phyloP scores from a whole-genome alignment of 2,113 vertebrate species.

The Canis aureus region DNA sequence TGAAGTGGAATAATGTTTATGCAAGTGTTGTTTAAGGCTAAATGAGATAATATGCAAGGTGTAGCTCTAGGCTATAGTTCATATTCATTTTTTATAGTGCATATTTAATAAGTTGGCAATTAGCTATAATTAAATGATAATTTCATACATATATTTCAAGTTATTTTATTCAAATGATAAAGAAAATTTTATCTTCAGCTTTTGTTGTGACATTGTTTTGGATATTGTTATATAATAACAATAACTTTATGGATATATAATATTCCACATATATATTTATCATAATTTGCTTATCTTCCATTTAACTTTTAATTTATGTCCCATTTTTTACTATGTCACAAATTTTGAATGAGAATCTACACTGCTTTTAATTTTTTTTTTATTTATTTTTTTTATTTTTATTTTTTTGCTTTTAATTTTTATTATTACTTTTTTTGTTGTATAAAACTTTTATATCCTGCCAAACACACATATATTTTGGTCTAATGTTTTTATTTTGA shows the following conservation, averaged over 20 bases:
- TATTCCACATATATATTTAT: background rate
- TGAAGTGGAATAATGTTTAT: background rate
- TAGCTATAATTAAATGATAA: background rate
- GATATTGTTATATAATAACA: background rate
- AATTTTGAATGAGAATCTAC: background rate
- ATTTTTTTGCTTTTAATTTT: constrained; percentile 12
- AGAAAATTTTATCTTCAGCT: background rate
- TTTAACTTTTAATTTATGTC: background rate
- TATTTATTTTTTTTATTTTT: too few species aligned
- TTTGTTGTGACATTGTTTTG: background rate
- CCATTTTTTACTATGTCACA: background rate
- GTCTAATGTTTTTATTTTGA: background rate
- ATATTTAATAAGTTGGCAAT: background rate
- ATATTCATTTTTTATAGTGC: background rate
- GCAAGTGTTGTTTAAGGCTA: background rate
- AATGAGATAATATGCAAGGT: background rate
- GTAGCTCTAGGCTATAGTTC: background rate
- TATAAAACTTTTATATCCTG: background rate
- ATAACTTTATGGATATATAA: background rate
- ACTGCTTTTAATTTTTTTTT: background rate
- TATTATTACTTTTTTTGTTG: background rate
- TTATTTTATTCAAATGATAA: constrained; percentile 3
- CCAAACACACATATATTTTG: background rate
- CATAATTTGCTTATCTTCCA: background rate
- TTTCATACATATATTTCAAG: background rate